Conservation (phyloP, 2,888 invertebrate species). For the Dorcus parallelipipedus region DNA sequence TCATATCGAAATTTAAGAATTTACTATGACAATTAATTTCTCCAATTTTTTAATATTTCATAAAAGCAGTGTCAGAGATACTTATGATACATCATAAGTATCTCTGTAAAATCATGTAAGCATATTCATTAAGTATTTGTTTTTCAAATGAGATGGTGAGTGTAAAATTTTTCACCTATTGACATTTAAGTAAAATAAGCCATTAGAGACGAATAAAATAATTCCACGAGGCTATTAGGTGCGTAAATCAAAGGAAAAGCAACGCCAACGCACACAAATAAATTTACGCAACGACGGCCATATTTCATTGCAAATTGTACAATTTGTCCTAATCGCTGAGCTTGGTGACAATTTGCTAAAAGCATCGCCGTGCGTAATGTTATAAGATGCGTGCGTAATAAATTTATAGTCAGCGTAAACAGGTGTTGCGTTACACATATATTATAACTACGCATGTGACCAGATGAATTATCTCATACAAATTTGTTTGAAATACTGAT, state of each 20-base stretch:
- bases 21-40: no score
- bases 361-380: conserved; percentile 25
- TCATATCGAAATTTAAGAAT: no score
- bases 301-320: conserved; percentile 29
- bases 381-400: conserved; percentile 25
- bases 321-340: conserved; percentile 28
- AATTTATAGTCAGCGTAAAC: conserved; percentile 24
- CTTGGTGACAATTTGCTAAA: conserved; percentile 25
- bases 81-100: no score
- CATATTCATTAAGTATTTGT: no score
- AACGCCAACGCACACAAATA: conserved; percentile 19
- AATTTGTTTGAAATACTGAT: neutral
- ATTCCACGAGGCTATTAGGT: neutral
- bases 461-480: neutral
- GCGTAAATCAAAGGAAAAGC: conserved; percentile 11
- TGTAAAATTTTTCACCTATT: neutral
- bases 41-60: no score
- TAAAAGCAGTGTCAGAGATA: no score
- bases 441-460: conserved; percentile 1
- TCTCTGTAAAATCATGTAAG: no score
- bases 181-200: neutral
- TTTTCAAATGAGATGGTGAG: neutral
- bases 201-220: neutral
- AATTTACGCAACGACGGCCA: conserved; percentile 25
- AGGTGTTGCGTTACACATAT: conserved; percentile 27